Base-by-base conservation (phyloP, 2,888 invertebrate species). In the Rotaria socialis region DNA sequence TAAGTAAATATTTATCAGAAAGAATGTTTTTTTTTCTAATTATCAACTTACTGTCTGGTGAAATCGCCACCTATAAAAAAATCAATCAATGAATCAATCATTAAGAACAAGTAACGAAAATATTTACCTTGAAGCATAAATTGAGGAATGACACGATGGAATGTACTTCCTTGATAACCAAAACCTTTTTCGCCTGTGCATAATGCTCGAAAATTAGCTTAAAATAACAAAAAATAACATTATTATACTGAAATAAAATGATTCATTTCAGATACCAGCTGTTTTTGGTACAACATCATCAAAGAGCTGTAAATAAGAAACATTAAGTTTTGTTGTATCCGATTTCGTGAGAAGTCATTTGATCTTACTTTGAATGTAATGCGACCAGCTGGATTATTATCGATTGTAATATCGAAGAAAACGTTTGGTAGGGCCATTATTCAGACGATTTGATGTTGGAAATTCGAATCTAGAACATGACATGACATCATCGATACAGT, bases 281-380 rank as follows among this genome's bases (percentile, higher is more conserved):
- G 96, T 97, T 92, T 95, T 96, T 35, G 97, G 97, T 86, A 96
- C 96, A 84, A 96, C 94, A 92, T 97, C 96, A 89, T 93, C 92
- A 89, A 95, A 94, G 89, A 97, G 93, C 95, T 97, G 93, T 27
- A 90, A 89, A 52, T n/a, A 55, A 52, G 14, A 16, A 67, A 16
- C 27, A 16, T 14, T 35, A 67, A 67, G n/a, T 52, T 52, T 16
- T 16, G 16, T 52, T 4, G 1, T 14, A 16, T 52, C 14, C 52
- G 14, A 3, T 50, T 50, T 52, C 16, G 2, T 16, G 16, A 52
- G 2, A 67, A 67, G 16, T 67, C 4, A 14, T 16, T 35, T 14
- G 0, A 6, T 16, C 14, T 67, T 67, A 67, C 67, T 47, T 41
- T 80, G n/a, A 90, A 89, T n/a, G 74, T 60, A 47, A 86, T 75